phyloP scores from a whole-genome alignment of 2,888 invertebrate species.

The Abrostola triplasia region DNA sequence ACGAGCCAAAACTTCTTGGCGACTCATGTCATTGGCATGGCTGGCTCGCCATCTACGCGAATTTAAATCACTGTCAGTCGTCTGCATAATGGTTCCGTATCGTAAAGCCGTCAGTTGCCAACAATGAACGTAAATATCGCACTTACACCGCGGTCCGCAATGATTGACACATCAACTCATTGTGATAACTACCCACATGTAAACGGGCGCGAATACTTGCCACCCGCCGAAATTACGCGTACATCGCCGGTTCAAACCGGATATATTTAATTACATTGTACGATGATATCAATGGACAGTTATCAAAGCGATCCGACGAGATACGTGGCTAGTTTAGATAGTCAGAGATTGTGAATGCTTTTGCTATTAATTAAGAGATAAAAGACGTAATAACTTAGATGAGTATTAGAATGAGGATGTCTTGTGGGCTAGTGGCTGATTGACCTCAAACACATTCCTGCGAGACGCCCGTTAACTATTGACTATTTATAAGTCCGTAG shows the following conservation, averaged over 20 bases:
- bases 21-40: conserved; percentile 49
- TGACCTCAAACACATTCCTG: conserved; percentile 11
- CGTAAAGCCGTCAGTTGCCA: conserved; percentile 58
- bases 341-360: conserved; percentile 50
- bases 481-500: conserved; percentile 1
- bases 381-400: conserved; percentile 54
- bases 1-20: conserved; percentile 52
- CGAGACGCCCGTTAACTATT: conserved; percentile 10
- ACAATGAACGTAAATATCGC: conserved; percentile 70
- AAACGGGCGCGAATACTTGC: conserved; percentile 24
- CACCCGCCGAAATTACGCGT: conserved; percentile 46
- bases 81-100: conserved; percentile 55
- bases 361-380: conserved; percentile 69
- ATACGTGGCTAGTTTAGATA: conserved; percentile 41
- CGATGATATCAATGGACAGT: conserved; percentile 52
- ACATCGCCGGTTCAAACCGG: conserved; percentile 55
- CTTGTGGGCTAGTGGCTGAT: conserved; percentile 14
- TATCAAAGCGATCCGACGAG: conserved; percentile 55
- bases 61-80: conserved; percentile 57
- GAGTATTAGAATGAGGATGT: conserved; percentile 42
- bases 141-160: conserved; percentile 57
- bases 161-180: conserved; percentile 62
- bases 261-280: conserved; percentile 54
- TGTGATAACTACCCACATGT: conserved; percentile 48
- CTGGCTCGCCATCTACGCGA: conserved; percentile 50